Evolutionary conservation across 1,140 invertebrate species (phyloP).

Genomic region (Drosophila subpulchrella): DNA sequence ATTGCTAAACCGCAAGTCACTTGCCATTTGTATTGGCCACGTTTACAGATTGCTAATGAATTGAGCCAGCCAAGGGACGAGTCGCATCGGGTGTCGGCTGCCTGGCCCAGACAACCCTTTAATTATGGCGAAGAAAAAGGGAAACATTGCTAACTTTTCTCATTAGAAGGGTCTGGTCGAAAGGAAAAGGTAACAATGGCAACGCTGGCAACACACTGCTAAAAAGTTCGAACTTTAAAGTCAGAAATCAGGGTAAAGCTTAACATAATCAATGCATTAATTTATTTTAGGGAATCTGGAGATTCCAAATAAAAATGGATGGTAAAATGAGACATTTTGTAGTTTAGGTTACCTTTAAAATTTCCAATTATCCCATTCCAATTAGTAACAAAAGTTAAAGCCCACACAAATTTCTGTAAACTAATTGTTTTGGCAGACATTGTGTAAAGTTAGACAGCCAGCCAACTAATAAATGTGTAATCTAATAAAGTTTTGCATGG

Average conservation of each 20-base stretch:
- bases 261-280: conserved; percentile 3
- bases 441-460: too few relatives aligned
- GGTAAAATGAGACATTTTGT: background rate
- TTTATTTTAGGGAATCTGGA: background rate
- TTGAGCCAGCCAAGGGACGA: conserved; percentile 35
- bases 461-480: too few relatives aligned
- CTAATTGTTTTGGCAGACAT: too few relatives aligned
- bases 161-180: conserved; percentile 44
- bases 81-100: conserved; percentile 8
- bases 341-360: too few relatives aligned
- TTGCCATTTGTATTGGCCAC: conserved; percentile 58
- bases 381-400: too few relatives aligned
- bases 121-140: conserved; percentile 47
- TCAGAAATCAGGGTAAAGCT: background rate
- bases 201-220: conserved; percentile 21
- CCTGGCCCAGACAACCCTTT: conserved; percentile 50
- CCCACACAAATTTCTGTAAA: too few relatives aligned
- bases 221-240: conserved; percentile 11
- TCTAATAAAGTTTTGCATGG: too few relatives aligned
- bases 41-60: conserved; percentile 56
- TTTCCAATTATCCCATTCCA: too few relatives aligned
- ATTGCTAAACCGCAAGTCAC: conserved; percentile 76
- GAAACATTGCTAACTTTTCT: conserved; percentile 53
- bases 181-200: conserved; percentile 41
- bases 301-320: background rate